phyloP scores from a whole-genome alignment of 1,140 invertebrate genomes.

The Choristoneura fumiferana region DNA sequence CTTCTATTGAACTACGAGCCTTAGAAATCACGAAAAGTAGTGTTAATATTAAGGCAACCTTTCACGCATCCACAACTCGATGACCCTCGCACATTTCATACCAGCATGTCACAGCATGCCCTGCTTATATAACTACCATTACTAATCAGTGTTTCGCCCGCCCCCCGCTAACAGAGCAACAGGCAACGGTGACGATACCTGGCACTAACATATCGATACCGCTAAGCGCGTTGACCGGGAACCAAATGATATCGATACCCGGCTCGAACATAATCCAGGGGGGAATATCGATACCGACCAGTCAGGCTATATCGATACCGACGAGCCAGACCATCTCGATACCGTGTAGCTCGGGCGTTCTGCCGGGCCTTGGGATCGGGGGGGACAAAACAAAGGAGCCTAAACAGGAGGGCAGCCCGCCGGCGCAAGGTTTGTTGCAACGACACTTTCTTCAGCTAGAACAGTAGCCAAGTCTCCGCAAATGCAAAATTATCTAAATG shows the following conservation, averaged over 20 bases:
- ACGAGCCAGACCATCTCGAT: constrained; percentile 50
- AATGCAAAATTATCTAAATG: too few relatives aligned
- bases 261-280: constrained; percentile 65
- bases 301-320: constrained; percentile 45
- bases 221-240: constrained; percentile 58
- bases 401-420: constrained; percentile 6
- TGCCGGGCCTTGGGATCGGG: constrained; percentile 31
- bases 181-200: constrained; percentile 78
- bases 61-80: too few relatives aligned
- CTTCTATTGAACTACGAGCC: too few relatives aligned
- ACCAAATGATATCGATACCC: constrained; percentile 73
- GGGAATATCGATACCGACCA: constrained; percentile 61
- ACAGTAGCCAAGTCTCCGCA: too few relatives aligned
- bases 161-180: constrained; percentile 66
- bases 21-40: too few relatives aligned
- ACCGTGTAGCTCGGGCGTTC: constrained; percentile 34
- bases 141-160: constrained; percentile 60
- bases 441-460: too few relatives aligned
- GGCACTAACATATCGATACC: constrained; percentile 81
- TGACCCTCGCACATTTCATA: not conserved
- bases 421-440: constrained; percentile 9
- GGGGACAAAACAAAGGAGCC: not conserved
- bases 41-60: too few relatives aligned
- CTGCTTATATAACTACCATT: constrained; percentile 50
- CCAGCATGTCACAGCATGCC: constrained; percentile 29